Conservation (phyloP, 2,797 vertebrate species). For the Gymnocypris eckloni region DNA sequence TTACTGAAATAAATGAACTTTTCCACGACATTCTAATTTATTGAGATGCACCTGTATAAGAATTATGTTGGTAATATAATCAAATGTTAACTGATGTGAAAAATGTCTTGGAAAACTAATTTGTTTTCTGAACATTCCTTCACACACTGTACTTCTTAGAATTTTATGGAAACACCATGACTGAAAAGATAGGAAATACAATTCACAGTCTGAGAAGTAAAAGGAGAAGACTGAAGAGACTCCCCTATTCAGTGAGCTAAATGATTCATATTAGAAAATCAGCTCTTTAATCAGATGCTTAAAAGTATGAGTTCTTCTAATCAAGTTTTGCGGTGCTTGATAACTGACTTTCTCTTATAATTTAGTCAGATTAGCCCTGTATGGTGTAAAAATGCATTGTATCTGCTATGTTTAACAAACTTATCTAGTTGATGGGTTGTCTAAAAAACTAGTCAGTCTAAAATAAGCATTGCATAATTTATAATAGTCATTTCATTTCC, state of each 20-base stretch:
- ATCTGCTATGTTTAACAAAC: not conserved
- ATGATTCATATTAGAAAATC: not conserved
- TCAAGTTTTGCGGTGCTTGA: not conserved
- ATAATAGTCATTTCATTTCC: not conserved
- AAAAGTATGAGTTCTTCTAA: not conserved
- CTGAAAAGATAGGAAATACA: not conserved
- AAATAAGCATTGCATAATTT: not conserved
- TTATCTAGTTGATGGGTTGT: conserved; percentile 1
- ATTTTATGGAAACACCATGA: not conserved
- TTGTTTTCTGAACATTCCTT: not conserved
- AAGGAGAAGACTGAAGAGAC: not conserved
- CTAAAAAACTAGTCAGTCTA: not conserved
- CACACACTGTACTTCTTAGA: not conserved
- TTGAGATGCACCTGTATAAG: not conserved
- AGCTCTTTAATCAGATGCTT: not conserved
- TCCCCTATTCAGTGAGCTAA: not conserved
- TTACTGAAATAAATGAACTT: too few relatives aligned
- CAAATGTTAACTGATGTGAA: not conserved
- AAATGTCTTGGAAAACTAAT: not conserved
- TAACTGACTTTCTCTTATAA: not conserved
- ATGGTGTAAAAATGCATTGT: not conserved
- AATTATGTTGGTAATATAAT: not conserved
- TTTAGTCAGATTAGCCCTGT: not conserved
- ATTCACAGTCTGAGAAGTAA: not conserved
- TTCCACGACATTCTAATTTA: too few relatives aligned